phyloP scores from a whole-genome alignment of 2,888 invertebrate genomes.

The Dryomyza anilis region DNA sequence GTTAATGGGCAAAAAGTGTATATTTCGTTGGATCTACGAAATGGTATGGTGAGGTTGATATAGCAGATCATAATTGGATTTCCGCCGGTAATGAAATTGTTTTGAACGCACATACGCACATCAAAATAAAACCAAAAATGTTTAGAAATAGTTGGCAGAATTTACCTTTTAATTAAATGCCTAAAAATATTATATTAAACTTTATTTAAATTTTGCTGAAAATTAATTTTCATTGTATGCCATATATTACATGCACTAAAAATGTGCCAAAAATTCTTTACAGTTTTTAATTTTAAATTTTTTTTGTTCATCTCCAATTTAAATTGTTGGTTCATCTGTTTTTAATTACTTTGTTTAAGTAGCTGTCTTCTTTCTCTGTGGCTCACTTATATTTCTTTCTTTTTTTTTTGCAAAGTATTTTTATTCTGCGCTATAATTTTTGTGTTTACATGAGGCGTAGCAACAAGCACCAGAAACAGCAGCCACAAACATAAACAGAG shows the following conservation, averaged over 20 bases:
- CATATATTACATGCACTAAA: no score
- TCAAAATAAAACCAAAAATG: no score
- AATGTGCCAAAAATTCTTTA: no score
- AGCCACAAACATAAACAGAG: slow-evolving; percentile 39
- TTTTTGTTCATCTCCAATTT: no score
- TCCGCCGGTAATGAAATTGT: slow-evolving; percentile 9
- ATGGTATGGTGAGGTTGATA: no score
- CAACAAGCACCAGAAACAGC: neutral
- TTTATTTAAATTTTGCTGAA: no score
- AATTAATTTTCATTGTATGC: no score
- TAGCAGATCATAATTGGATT: no score
- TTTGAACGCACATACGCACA: slow-evolving; percentile 4
- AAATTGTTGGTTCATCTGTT: slow-evolving; percentile 8
- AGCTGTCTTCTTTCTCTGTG: neutral
- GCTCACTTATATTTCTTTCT: neutral
- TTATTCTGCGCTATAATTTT: slow-evolving; percentile 7
- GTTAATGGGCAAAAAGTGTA: slow-evolving; percentile 8
- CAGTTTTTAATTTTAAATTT: no score
- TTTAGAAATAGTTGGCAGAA: no score
- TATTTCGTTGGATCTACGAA: slow-evolving; percentile 12
- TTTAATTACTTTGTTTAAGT: slow-evolving; percentile 11
- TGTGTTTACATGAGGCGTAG: slow-evolving; percentile 20
- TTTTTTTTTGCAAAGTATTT: slow-evolving; percentile 3
- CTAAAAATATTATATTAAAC: no score
- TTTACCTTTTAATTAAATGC: no score